A percentile compares a stretch with the other conserved stretches of the same genome.
Conservation (phyloP, 2,888 invertebrate species). For the Acanthoscelides obtectus region DNA sequence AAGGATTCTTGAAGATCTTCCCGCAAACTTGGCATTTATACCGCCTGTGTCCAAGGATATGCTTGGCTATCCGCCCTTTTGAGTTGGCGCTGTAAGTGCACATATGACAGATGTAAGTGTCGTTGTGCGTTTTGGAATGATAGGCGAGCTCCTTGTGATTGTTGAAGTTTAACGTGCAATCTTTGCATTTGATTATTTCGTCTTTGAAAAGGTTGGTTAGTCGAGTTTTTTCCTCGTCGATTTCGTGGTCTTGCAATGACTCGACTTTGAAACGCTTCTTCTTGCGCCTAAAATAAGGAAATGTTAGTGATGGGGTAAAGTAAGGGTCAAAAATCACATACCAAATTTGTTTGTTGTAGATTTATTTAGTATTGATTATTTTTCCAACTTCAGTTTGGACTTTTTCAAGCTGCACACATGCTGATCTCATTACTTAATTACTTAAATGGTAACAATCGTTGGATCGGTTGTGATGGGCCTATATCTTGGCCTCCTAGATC, state of each 20-base stretch:
- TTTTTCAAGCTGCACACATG: no score
- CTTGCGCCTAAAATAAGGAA: neutral
- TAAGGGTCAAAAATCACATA: no score
- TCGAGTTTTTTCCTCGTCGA: constrained; percentile 15
- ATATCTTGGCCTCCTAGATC: no score
- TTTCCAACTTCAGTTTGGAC: no score
- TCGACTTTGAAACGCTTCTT: constrained; percentile 14
- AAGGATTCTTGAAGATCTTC: constrained; percentile 31
- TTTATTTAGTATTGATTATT: no score
- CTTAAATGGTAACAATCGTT: no score
- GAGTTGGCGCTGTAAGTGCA: constrained; percentile 26
- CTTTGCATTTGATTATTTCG: constrained; percentile 48
- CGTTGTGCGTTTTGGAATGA: constrained; percentile 32
- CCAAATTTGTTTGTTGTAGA: no score
- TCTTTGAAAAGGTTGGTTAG: constrained; percentile 20
- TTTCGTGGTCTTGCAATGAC: constrained; percentile 9
- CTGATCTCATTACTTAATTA: no score
- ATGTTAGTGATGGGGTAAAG: no score
- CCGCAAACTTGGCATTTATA: constrained; percentile 38
- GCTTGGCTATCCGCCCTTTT: constrained; percentile 36
- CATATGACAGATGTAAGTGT: constrained; percentile 33
- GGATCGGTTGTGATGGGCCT: no score
- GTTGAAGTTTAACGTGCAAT: constrained; percentile 51
- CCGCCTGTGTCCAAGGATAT: constrained; percentile 43
- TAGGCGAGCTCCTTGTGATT: constrained; percentile 20